Conservation (phyloP, 2,113 vertebrate genomes). For the Chinchilla lanigera region DNA sequence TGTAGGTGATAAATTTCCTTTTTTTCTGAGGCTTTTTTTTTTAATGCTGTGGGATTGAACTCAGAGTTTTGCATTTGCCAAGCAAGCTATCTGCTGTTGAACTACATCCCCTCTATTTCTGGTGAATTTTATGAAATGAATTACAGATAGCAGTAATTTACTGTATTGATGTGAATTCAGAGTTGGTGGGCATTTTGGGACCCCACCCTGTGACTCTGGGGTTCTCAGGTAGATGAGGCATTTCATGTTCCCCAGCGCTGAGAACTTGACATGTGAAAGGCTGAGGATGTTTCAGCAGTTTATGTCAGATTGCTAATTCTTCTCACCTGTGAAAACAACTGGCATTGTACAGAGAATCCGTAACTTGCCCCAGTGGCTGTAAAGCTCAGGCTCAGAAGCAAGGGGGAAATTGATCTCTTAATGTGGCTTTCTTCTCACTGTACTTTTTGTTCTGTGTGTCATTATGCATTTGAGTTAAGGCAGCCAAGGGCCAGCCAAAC, state of each 20-base stretch:
- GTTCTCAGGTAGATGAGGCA: conserved; percentile 58
- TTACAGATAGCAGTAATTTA: conserved; percentile 41
- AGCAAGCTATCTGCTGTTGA: neutral
- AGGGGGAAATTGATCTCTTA: neutral
- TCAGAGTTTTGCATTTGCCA: neutral
- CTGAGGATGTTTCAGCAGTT: conserved; percentile 49
- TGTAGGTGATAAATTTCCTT: neutral
- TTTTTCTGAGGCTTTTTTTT: conserved; percentile 14
- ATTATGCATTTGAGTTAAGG: neutral
- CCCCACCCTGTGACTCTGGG: neutral
- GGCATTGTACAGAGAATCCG: neutral
- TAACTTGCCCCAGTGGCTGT: neutral
- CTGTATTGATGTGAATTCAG: conserved; percentile 4
- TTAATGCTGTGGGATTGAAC: neutral
- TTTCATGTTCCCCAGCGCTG: conserved; percentile 40
- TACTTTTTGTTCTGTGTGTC: neutral
- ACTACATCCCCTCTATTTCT: neutral
- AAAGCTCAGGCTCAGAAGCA: neutral
- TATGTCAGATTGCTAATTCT: conserved; percentile 69
- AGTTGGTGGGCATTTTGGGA: neutral
- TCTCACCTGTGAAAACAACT: conserved; percentile 81
- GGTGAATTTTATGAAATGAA: conserved; percentile 52
- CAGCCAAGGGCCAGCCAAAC: rapidly evolving
- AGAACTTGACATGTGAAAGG: neutral
- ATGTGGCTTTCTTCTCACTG: conserved; percentile 9